phyloP scores from a whole-genome alignment of 2,888 invertebrate species.

The Sarcophaga subvicina region DNA sequence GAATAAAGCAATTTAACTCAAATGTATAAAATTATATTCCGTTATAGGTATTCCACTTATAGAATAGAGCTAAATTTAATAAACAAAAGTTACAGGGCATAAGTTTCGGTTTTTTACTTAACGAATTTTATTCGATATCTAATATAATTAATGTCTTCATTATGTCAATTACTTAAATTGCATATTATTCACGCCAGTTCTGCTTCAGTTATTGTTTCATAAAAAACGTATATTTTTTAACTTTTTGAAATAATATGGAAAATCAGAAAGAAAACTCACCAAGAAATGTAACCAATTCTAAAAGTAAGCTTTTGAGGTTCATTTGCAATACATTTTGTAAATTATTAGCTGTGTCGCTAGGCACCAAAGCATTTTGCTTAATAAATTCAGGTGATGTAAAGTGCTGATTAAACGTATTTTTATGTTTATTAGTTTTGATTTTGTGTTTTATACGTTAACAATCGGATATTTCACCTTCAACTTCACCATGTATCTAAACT shows the following conservation, averaged over 20 bases:
- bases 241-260: neutral
- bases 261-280: conserved; percentile 5
- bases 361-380: neutral
- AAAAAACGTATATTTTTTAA: neutral
- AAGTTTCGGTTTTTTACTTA: neutral
- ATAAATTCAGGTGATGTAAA: neutral
- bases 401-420: conserved; percentile 11
- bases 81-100: neutral
- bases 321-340: conserved; percentile 9
- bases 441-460: conserved; percentile 62
- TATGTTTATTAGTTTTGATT: conserved; percentile 60
- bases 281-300: conserved; percentile 42
- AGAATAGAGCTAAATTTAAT: neutral
- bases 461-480: conserved; percentile 56
- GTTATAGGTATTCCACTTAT: no score
- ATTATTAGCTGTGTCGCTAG: neutral
- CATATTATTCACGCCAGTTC: conserved; percentile 31
- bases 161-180: conserved; percentile 20
- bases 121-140: neutral
- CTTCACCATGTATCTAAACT: conserved; percentile 71
- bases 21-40: no score
- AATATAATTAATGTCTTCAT: neutral
- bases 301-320: neutral
- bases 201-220: conserved; percentile 43
- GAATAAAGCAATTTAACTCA: no score